A percentile compares a stretch with the other conserved stretches of the same genome.
Conservation (phyloP, 2,888 invertebrate species). For the Aleiodes leptofemur region DNA sequence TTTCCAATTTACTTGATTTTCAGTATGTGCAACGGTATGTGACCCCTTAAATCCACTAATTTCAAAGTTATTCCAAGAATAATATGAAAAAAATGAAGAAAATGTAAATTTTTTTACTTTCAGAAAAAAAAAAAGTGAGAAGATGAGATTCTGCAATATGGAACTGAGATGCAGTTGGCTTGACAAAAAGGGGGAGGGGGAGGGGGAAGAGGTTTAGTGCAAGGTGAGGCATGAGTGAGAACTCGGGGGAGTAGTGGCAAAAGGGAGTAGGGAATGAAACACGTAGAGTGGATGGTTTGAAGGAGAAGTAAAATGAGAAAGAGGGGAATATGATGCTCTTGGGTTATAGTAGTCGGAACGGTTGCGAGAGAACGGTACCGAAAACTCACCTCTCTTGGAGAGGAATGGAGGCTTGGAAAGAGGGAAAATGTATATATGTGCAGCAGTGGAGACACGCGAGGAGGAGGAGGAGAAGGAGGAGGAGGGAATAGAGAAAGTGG, state of each 20-base stretch:
- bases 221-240: constrained; percentile 25
- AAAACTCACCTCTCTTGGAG: constrained; percentile 15
- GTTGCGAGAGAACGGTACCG: constrained; percentile 35
- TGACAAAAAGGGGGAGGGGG: constrained; percentile 34
- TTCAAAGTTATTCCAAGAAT: too few species aligned
- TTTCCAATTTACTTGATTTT: too few species aligned
- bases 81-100: neutral
- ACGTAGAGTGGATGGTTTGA: constrained; percentile 35
- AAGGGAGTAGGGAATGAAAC: constrained; percentile 51
- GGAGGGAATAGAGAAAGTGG: constrained; percentile 40
- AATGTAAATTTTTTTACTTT: neutral
- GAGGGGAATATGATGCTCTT: constrained; percentile 36
- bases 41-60: too few species aligned
- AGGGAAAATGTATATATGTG: constrained; percentile 33
- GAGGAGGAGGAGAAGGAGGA: constrained; percentile 45
- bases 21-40: too few species aligned
- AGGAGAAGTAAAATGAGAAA: constrained; percentile 32
- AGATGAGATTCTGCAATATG: constrained; percentile 36
- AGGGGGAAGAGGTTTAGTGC: neutral
- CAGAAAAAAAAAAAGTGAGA: neutral
- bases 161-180: constrained; percentile 25
- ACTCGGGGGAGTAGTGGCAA: constrained; percentile 31
- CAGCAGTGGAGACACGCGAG: constrained; percentile 30
- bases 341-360: constrained; percentile 39
- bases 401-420: constrained; percentile 20